Conservation (phyloP, 2,113 vertebrate species). For the Colistium nudipinnis region DNA sequence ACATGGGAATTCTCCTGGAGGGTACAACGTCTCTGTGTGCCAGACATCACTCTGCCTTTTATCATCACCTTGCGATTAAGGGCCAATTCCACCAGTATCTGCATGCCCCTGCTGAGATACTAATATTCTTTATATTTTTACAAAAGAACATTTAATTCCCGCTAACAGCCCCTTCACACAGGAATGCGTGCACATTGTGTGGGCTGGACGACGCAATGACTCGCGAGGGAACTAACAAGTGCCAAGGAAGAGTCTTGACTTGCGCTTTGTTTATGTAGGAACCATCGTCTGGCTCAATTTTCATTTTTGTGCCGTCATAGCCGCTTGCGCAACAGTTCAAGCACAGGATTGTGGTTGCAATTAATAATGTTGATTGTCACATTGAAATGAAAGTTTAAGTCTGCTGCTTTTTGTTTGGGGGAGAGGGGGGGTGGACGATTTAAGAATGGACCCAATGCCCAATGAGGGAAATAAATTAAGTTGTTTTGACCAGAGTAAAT, state of each 20-base stretch:
- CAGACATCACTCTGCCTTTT: neutral
- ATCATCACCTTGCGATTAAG: neutral
- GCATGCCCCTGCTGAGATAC: slow-evolving; percentile 5
- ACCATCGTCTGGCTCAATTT: slow-evolving; percentile 37
- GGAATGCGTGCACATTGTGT: slow-evolving; percentile 1
- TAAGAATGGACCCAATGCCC: neutral
- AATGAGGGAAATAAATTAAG: neutral
- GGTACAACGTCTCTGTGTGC: neutral
- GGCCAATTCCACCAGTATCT: neutral
- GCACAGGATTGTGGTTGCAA: neutral
- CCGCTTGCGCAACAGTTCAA: neutral
- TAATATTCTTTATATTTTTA: slow-evolving; percentile 24
- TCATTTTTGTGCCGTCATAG: neutral
- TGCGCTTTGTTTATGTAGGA: slow-evolving; percentile 39
- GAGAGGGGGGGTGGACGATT: too few relatives aligned
- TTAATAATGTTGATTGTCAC: neutral
- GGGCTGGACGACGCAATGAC: slow-evolving; percentile 10
- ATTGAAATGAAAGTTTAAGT: neutral
- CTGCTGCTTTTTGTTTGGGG: neutral
- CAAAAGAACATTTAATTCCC: slow-evolving; percentile 1
- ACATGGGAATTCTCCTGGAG: neutral
- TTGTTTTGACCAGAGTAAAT: neutral
- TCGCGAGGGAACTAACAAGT: accelerated
- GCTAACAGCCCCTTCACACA: neutral
- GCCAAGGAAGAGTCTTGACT: slow-evolving; percentile 26